Conservation (phyloP, 2,113 vertebrate species). For the Microcebus murinus region DNA sequence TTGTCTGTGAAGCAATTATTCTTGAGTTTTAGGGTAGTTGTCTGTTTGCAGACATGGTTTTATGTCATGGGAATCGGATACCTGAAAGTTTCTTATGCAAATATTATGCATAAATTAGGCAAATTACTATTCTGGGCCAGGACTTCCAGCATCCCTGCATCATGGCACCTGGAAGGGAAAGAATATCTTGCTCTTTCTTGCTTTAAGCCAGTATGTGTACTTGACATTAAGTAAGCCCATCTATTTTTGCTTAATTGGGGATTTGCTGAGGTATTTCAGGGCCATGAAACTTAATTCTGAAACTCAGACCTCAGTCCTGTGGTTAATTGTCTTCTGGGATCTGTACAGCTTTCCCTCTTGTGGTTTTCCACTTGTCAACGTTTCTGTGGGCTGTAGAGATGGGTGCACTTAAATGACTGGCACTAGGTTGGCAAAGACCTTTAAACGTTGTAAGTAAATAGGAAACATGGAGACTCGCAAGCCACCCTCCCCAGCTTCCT, state of each 20-base stretch:
- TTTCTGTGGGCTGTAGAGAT: background rate
- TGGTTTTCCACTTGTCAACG: background rate
- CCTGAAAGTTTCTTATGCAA: slow-evolving; percentile 28
- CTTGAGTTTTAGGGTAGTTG: background rate
- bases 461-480: background rate
- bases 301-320: background rate
- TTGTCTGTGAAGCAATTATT: slow-evolving; percentile 28
- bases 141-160: background rate
- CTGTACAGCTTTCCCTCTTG: background rate
- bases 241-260: background rate
- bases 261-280: background rate
- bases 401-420: background rate
- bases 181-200: background rate
- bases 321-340: background rate
- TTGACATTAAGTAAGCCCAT: background rate
- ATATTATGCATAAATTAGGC: slow-evolving; percentile 43
- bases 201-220: background rate
- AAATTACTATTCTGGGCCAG: background rate
- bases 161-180: background rate
- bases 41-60: slow-evolving; percentile 48
- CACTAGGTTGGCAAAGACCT: slow-evolving; percentile 5
- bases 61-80: slow-evolving; percentile 10
- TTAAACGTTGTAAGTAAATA: background rate
- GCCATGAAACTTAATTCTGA: slow-evolving; percentile 2
- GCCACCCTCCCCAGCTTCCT: background rate